Conservation (phyloP, 1,140 invertebrate species). For the Manduca sexta region DNA sequence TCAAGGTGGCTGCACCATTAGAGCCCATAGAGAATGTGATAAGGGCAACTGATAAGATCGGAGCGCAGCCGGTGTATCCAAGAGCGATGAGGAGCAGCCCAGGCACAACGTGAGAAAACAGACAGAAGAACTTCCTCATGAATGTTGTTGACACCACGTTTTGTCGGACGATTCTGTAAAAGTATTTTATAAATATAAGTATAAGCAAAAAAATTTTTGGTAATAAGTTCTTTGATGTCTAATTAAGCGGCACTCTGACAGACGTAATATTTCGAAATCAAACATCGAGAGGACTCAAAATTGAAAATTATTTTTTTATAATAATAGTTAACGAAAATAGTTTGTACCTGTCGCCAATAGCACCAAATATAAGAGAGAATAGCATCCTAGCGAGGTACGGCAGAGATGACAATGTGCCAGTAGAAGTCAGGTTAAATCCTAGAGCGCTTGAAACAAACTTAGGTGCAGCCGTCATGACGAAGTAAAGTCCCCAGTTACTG, state of each 20-base stretch:
- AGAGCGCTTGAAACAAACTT: constrained; percentile 90
- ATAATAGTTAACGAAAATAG: neutral
- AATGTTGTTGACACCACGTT: constrained; percentile 74
- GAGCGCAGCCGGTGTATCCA: constrained; percentile 80
- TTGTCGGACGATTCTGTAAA: constrained; percentile 72
- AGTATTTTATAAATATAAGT: neutral
- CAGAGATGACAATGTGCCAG: constrained; percentile 78
- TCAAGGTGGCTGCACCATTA: constrained; percentile 88
- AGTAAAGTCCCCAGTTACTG: constrained; percentile 85
- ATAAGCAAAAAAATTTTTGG: too few species aligned
- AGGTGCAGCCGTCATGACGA: constrained; percentile 90
- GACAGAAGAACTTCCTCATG: constrained; percentile 82
- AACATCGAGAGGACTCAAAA: neutral
- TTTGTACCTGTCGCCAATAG: constrained; percentile 76
- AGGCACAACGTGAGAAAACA: constrained; percentile 83
- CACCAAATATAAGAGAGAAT: constrained; percentile 79
- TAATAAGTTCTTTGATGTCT: too few species aligned
- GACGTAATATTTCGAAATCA: neutral
- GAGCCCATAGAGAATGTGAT: constrained; percentile 84
- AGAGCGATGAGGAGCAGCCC: constrained; percentile 79
- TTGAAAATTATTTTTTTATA: too few species aligned
- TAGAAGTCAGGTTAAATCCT: constrained; percentile 86
- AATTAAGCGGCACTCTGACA: neutral
- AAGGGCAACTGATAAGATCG: constrained; percentile 76
- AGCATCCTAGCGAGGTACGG: constrained; percentile 80